Evolutionary conservation across 2,113 vertebrate genomes (phyloP).

Genomic region (Sander vitreus): DNA sequence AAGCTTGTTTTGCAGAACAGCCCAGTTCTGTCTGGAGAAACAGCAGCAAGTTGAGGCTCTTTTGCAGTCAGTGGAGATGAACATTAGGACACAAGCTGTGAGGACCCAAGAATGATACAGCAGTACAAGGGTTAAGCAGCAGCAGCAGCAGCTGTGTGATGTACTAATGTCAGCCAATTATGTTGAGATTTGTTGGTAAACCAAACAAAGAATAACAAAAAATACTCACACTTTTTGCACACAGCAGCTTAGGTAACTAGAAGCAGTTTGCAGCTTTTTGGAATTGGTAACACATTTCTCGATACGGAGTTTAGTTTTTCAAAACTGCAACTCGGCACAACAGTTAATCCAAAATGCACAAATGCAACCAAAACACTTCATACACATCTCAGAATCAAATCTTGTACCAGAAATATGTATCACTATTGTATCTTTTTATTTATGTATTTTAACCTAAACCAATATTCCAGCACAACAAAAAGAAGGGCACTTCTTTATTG

Average conservation of each 20-base stretch:
- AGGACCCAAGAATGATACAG: not conserved
- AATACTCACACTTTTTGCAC: not conserved
- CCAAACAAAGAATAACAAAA: not conserved
- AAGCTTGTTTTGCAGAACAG: constrained; percentile 43
- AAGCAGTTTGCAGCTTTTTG: not conserved
- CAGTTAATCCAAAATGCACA: not conserved
- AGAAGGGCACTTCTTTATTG: not conserved
- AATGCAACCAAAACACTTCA: not conserved
- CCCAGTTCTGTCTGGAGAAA: constrained; percentile 17
- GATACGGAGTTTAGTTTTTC: not conserved
- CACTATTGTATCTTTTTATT: not conserved
- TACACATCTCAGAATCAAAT: not conserved
- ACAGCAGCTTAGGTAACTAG: not conserved
- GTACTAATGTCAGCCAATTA: not conserved
- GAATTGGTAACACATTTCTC: not conserved
- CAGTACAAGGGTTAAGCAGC: not conserved
- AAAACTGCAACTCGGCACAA: not conserved
- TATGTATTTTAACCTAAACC: not conserved
- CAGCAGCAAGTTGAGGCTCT: not conserved
- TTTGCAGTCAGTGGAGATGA: constrained; percentile 15
- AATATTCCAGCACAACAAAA: not conserved
- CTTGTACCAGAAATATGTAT: not conserved
- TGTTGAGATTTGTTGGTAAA: constrained; percentile 7
- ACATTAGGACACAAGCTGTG: constrained; percentile 16
- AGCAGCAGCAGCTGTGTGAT: constrained; percentile 7